These are phyloP conservation scores for Heteronetta atricapilla DNA, from an alignment of 2,113 vertebrate species.

Conservation along the genomic window DNA sequence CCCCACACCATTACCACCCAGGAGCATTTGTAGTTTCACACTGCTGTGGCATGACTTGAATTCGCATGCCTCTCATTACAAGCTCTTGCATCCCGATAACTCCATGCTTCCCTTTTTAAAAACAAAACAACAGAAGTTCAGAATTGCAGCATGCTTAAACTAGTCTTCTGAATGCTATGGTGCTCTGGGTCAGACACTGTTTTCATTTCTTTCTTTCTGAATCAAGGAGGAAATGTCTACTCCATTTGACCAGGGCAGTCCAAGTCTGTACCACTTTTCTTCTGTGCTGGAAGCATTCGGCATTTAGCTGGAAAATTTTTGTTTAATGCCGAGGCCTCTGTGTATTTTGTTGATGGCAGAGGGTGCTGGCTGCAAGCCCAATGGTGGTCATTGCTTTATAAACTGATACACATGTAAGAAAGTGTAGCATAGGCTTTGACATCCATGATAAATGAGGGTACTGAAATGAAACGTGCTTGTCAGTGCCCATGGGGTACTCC, in stretches of 20 bases:
- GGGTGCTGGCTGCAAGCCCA: rapidly evolving
- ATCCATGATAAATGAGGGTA: neutral
- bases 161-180: rapidly evolving
- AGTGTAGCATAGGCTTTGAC: rapidly evolving
- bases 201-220: neutral
- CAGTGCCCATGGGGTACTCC: rapidly evolving
- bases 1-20: neutral
- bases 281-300: rapidly evolving
- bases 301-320: neutral
- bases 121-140: rapidly evolving
- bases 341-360: rapidly evolving
- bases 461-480: neutral
- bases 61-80: neutral
- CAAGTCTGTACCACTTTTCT: rapidly evolving
- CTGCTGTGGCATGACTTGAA: neutral
- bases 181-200: too few relatives aligned
- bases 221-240: neutral
- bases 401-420: rapidly evolving
- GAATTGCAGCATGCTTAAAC: neutral
- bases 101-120: neutral
- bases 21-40: neutral
- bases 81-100: rapidly evolving
- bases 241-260: neutral
- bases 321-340: rapidly evolving
- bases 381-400: rapidly evolving